Evolutionary conservation across 2,888 invertebrate species (phyloP).

Genomic region (Bugulina stolonifera): DNA sequence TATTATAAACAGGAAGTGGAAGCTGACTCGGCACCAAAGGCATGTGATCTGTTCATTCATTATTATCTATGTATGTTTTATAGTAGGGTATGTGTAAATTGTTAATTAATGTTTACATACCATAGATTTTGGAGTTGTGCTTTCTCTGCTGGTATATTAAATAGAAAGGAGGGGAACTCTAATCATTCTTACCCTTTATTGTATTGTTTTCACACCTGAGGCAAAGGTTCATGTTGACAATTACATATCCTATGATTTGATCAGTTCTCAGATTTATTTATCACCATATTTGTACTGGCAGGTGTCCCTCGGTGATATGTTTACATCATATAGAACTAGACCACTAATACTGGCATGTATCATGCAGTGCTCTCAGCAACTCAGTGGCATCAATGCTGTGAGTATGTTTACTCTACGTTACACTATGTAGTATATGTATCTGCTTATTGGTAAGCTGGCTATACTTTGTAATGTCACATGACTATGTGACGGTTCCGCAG

Average conservation of each 20-base stretch:
- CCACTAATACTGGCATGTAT: slow-evolving; percentile 72
- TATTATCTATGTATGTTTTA: not conserved
- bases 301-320: slow-evolving; percentile 67
- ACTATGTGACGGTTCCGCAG: no score
- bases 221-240: no score
- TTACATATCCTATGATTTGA: no score
- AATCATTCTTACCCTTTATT: no score
- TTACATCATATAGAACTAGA: slow-evolving; percentile 66
- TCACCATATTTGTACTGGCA: slow-evolving; percentile 31
- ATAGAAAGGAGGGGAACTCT: no score
- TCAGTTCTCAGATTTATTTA: not conserved
- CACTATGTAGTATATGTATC: no score
- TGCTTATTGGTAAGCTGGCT: no score
- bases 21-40: not conserved
- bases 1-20: not conserved
- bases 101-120: not conserved
- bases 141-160: not conserved
- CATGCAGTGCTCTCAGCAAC: slow-evolving; percentile 81
- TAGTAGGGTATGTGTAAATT: no score
- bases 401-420: no score
- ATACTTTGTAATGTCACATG: no score
- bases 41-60: not conserved
- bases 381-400: slow-evolving; percentile 83
- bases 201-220: no score
- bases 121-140: not conserved